phyloP scores from a whole-genome alignment of 2,888 invertebrate genomes.

The Spodoptera exigua region DNA sequence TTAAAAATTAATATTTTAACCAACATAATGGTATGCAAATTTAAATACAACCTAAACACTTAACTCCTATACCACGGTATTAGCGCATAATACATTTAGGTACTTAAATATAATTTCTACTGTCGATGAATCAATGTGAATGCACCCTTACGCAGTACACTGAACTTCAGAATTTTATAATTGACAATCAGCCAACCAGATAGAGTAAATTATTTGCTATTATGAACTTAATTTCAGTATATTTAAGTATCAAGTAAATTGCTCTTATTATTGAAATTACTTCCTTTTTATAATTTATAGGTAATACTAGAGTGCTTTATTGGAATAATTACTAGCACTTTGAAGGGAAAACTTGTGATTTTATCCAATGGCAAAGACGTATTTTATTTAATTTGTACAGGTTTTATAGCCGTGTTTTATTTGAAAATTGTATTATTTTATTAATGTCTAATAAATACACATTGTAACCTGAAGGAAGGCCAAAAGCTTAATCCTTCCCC shows the following conservation, averaged over 20 bases:
- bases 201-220: slow-evolving; percentile 27
- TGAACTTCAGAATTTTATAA: slow-evolving; percentile 34
- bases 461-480: no score
- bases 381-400: no score
- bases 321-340: slow-evolving; percentile 11
- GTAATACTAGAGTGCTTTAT: slow-evolving; percentile 40
- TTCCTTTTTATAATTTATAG: slow-evolving; percentile 40
- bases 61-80: no score
- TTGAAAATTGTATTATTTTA: no score
- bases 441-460: no score
- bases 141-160: slow-evolving; percentile 11
- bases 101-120: no score
- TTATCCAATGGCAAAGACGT: neutral
- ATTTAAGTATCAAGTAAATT: slow-evolving; percentile 32
- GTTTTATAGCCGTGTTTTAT: no score
- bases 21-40: no score
- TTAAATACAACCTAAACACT: no score
- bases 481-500: no score
- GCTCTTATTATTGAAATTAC: slow-evolving; percentile 44
- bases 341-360: slow-evolving; percentile 19
- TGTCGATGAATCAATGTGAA: neutral
- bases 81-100: no score
- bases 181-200: slow-evolving; percentile 21
- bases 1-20: no score
- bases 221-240: slow-evolving; percentile 27